phyloP scores from a whole-genome alignment of 2,113 vertebrate species.

The Paedocypris sp. region DNA sequence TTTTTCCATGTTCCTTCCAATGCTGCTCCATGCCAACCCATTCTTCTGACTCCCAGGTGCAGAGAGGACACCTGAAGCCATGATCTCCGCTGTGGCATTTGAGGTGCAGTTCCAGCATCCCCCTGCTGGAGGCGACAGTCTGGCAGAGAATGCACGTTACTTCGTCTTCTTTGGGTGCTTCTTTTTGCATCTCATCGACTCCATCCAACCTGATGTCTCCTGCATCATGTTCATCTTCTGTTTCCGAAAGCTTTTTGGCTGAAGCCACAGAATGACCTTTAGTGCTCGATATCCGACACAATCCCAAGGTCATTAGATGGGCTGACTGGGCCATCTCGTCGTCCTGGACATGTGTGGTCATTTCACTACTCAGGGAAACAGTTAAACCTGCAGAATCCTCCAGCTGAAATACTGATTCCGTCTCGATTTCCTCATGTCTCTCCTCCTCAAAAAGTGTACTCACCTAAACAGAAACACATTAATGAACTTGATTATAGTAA shows the following conservation, averaged over 20 bases:
- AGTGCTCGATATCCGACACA: slow-evolving; percentile 45
- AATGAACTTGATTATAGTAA: too few relatives aligned
- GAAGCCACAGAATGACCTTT: slow-evolving; percentile 13
- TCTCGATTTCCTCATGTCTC: slow-evolving; percentile 34
- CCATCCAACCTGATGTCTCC: slow-evolving; percentile 17
- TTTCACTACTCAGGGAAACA: slow-evolving; percentile 28
- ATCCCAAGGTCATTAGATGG: slow-evolving; percentile 54
- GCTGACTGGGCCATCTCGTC: slow-evolving; percentile 52
- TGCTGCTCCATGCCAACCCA: slow-evolving; percentile 49
- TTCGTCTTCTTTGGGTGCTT: slow-evolving; percentile 10
- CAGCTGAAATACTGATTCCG: slow-evolving; percentile 40
- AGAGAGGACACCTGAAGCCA: slow-evolving; percentile 42
- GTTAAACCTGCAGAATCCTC: slow-evolving; percentile 33
- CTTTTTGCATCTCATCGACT: background rate
- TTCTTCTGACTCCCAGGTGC: slow-evolving; percentile 29
- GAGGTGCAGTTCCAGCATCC: slow-evolving; percentile 30
- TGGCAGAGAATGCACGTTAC: slow-evolving; percentile 19
- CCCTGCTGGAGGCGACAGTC: background rate
- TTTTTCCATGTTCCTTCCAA: slow-evolving; percentile 32
- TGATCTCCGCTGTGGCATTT: slow-evolving; percentile 12
- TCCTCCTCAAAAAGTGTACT: slow-evolving; percentile 51
- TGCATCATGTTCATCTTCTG: slow-evolving; percentile 3
- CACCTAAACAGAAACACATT: slow-evolving; percentile 51
- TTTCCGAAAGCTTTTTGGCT: background rate
- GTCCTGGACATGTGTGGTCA: slow-evolving; percentile 39